Conservation (phyloP, 2,888 invertebrate genomes). For the Tenodera sinensis region DNA sequence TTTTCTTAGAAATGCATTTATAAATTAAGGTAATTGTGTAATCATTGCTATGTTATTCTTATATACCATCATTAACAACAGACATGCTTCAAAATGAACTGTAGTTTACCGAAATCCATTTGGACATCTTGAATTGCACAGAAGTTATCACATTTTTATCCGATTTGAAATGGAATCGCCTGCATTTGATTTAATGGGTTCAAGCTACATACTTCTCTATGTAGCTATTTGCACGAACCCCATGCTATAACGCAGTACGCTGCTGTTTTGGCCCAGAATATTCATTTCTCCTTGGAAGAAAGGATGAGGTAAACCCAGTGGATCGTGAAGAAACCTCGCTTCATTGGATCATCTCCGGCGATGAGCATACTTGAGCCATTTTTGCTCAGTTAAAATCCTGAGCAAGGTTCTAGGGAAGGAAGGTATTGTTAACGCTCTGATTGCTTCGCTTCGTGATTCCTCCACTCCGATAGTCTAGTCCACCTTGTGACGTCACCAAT, state of each 20-base stretch:
- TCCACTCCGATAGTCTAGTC: neutral
- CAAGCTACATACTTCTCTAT: no score
- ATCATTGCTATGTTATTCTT: no score
- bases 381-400: neutral
- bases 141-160: no score
- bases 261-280: neutral
- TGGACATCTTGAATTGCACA: no score
- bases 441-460: neutral
- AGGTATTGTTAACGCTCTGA: constrained; percentile 14
- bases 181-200: no score
- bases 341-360: neutral
- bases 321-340: neutral
- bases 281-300: neutral
- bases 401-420: neutral
- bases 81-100: no score
- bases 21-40: no score
- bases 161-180: no score
- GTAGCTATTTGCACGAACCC: neutral
- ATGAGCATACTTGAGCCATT: neutral
- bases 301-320: neutral
- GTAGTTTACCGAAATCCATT: no score
- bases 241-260: neutral
- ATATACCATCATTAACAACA: no score
- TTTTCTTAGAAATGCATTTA: no score
- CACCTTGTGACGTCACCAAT: constrained; percentile 2